Evolutionary conservation across 2,797 vertebrate genomes (phyloP).

Genomic region (Chaetodon trifasciatus): DNA sequence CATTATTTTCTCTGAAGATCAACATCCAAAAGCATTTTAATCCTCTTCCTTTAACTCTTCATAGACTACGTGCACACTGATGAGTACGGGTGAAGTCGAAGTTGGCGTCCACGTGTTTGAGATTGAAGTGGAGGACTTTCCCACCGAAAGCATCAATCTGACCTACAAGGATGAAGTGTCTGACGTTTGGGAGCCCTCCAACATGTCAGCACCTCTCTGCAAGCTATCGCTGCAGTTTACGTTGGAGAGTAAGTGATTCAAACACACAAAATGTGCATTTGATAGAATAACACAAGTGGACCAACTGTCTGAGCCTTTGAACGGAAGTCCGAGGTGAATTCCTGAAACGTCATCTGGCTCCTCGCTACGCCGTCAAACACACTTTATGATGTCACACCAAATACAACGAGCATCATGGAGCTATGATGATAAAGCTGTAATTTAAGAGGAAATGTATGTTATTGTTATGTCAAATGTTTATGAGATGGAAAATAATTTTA

Average conservation of each 20-base stretch:
- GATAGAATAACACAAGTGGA: neutral
- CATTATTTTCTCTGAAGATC: neutral
- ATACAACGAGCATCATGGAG: no score
- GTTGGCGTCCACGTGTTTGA: slow-evolving; percentile 73
- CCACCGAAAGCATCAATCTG: slow-evolving; percentile 63
- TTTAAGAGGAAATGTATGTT: neutral
- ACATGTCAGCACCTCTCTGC: slow-evolving; percentile 62
- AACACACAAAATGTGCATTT: neutral
- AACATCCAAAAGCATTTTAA: neutral
- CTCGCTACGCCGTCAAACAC: neutral
- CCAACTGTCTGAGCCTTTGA: neutral
- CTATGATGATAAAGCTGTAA: neutral
- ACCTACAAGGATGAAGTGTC: slow-evolving; percentile 51
- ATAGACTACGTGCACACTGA: slow-evolving; percentile 66
- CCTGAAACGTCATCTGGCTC: no score
- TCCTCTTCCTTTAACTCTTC: neutral
- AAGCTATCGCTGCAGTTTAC: slow-evolving; percentile 77
- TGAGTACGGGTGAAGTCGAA: neutral
- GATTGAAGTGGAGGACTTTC: slow-evolving; percentile 73
- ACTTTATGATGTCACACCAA: neutral
- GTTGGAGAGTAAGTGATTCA: slow-evolving; percentile 71
- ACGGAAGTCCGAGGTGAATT: neutral
- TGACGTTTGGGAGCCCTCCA: neutral
- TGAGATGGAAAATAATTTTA: no score
- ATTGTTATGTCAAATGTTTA: neutral